Evolutionary conservation across 2,797 vertebrate species (phyloP), one percentile per base, ranked within the genome.

Genomic region (Sarcoramphus papa): DNA sequence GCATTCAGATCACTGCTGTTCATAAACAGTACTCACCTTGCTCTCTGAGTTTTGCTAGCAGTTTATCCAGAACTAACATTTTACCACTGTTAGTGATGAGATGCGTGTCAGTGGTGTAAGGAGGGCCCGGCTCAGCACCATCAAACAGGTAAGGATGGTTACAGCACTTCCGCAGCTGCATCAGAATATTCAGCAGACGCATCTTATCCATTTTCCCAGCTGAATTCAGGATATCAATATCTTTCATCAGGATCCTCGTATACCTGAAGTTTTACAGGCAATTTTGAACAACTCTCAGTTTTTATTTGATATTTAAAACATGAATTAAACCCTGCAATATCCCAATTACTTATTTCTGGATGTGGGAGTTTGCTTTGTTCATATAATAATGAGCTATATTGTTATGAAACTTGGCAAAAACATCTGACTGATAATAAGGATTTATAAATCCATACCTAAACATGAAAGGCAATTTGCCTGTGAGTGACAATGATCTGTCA

Each of bases 151-250:
- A 98, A 1, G 98, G 98, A 72, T 98, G 98, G 92, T 98, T 98
- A 70, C 98, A 98, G 92, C 98, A 98, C 31, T 98, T 98, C 30
- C 98, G 96, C 79, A 98, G 96, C 86, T 98, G 98, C 98, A 98
- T 98, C 91, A 98, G 94, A 83, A 98, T 98, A 84, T 98, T 98
- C 96, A 98, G 97, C 86, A 98, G 97, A 27, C 98, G 97, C 98
- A 98, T 98, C 96, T 98, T 98, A 92, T 98, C 98, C 98, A 98
- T 98, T 68, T 98, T 98, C 56, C 98, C 98, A 88, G 98, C 96
- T 47, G 98, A 98, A 87, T 98, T 98, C 86, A 98, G 97, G 96
- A 98, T 97, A 80, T 98, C 98, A 13, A 98, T 98, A 87, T 98
- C 98, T 93, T 98, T 98, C 98, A 98, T 98, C 94, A 98, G 95